Base-by-base conservation (phyloP, 2,113 vertebrate species). In the Cynopterus brachyotis region DNA sequence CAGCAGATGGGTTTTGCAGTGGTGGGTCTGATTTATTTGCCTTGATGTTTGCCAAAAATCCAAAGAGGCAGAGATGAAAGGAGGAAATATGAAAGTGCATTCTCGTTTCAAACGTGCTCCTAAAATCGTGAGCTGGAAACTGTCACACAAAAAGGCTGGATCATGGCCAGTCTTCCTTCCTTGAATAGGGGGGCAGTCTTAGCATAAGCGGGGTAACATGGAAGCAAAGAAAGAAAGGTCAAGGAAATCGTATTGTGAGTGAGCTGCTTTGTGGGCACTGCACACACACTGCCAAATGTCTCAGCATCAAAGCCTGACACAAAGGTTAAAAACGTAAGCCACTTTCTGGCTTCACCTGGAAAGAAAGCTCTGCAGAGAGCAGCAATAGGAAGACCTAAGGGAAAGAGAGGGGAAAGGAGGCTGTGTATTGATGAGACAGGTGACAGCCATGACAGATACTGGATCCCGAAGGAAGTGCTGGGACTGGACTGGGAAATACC, bases 1-100 rank as follows among this genome's bases (percentile, higher is more conserved):
- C 95, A 97, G 81, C 96, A 97, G 96, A 96, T 96, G 97, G 94
- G 57, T 76, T 76, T 93, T 97, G 91, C 88, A 97, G 85, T 89
- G 69, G 90, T 96, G 86, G 85, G 91, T 97, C 92, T 96, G 62
- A 95, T 89, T 96, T 96, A 92, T 89, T 62, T 67, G 19, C 94
- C 95, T 94, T 97, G 95, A 97, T 95, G 89, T 95, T 55, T 93
- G 93, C 53, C 93, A 93, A 96, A 97, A 89, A 53, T 70, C 50
- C 81, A 95, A 88, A 96, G 81, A 90, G 30, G 12, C 37, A 84
- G 64, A 96, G 84, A 98, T 94, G 69, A 97, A 97, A 96, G 67
- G 55, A 91, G 81, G 93, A 97, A 89, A 83, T 79, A 85, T 70
- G 89, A 90, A 81, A 93, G 84, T 79, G 30, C 60, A 78, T 70